These are phyloP conservation scores for Campaea margaritaria DNA, from an alignment of 2,888 invertebrate species.

Conservation along the genomic window DNA sequence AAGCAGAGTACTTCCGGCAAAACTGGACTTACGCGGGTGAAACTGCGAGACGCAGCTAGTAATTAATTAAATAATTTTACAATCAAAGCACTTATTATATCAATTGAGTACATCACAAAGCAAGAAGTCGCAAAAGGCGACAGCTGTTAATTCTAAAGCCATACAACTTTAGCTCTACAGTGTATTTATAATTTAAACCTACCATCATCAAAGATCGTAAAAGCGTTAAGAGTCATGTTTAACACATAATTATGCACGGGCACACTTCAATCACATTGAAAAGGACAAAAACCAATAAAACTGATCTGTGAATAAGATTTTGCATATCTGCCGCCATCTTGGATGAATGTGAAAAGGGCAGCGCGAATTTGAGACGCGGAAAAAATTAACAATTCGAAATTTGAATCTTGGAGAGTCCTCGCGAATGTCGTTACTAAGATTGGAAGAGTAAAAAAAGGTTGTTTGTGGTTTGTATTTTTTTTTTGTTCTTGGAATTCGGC, in stretches of 20 bases:
- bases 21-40: too few species aligned
- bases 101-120: too few species aligned
- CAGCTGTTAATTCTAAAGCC: neutral
- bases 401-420: slow-evolving; percentile 38
- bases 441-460: slow-evolving; percentile 8
- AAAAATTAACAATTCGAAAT: slow-evolving; percentile 44
- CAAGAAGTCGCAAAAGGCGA: neutral
- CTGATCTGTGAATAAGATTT: slow-evolving; percentile 33
- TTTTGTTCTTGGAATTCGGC: neutral
- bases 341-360: slow-evolving; percentile 37
- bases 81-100: too few species aligned
- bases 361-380: slow-evolving; percentile 42
- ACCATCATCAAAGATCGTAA: slow-evolving; percentile 18
- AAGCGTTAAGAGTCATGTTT: slow-evolving; percentile 21
- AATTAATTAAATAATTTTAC: too few species aligned
- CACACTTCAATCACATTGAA: slow-evolving; percentile 36
- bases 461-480: slow-evolving; percentile 18
- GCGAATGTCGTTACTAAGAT: slow-evolving; percentile 9
- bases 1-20: too few species aligned
- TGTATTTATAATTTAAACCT: neutral
- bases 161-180: too few species aligned
- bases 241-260: slow-evolving; percentile 36
- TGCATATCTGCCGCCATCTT: slow-evolving; percentile 46
- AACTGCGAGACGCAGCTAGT: too few species aligned
- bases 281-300: slow-evolving; percentile 43